phyloP scores from a whole-genome alignment of 2,797 vertebrate genomes.

The Lepus oiostolus region DNA sequence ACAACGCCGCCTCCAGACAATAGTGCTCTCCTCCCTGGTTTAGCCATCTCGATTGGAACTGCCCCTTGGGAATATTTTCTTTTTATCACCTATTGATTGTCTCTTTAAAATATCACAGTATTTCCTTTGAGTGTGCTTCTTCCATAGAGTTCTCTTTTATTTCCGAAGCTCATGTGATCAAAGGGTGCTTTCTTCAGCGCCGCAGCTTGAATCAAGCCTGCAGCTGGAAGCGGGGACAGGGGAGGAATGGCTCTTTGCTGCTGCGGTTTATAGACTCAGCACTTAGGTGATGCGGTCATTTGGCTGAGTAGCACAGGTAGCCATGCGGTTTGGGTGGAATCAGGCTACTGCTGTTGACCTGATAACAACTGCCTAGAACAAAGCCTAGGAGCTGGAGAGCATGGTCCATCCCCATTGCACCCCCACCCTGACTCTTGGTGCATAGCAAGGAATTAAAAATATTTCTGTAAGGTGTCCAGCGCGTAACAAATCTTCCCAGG shows the following conservation, averaged over 20 bases:
- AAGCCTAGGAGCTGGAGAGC: background rate
- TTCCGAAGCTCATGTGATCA: slow-evolving; percentile 35
- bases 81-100: slow-evolving; percentile 49
- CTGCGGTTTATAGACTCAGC: background rate
- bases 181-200: slow-evolving; percentile 28
- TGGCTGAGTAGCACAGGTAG: background rate
- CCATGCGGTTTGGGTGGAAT: background rate
- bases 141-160: background rate
- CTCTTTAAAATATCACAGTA: slow-evolving; percentile 50
- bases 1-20: slow-evolving; percentile 35
- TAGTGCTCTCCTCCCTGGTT: background rate
- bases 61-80: slow-evolving; percentile 31
- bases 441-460: slow-evolving; percentile 25
- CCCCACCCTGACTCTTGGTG: background rate
- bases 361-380: background rate
- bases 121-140: slow-evolving; percentile 18
- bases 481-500: no score
- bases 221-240: background rate
- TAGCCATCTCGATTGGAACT: background rate
- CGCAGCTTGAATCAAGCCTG: background rate
- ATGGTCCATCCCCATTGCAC: no score
- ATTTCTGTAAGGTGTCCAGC: no score
- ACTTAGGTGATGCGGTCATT: background rate
- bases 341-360: background rate
- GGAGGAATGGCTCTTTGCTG: background rate